These are phyloP conservation scores for Tyria jacobaeae DNA, from an alignment of 2,888 invertebrate species.

Conservation along the genomic window DNA sequence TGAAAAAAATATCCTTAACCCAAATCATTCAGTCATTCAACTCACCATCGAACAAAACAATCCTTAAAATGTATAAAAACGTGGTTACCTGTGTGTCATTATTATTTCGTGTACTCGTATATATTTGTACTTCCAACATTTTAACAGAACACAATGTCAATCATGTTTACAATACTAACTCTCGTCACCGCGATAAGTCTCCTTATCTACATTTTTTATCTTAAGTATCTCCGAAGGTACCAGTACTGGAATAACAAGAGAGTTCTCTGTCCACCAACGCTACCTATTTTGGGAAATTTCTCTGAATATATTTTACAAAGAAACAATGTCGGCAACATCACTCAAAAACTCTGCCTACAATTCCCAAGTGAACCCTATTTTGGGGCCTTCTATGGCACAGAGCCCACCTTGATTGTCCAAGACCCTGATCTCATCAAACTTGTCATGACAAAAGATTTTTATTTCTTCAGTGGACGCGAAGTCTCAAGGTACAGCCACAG, in stretches of 20 bases:
- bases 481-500: conserved; percentile 54
- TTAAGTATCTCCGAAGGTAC: conserved; percentile 50
- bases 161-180: conserved; percentile 12
- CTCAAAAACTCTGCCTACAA: conserved; percentile 57
- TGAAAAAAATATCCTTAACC: not conserved
- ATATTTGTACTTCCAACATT: not conserved
- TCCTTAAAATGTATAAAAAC: not conserved
- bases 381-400: conserved; percentile 69
- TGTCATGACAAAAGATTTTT: conserved; percentile 68
- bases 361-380: conserved; percentile 64
- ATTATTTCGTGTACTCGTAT: conserved; percentile 1
- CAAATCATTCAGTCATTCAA: not conserved
- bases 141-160: not conserved
- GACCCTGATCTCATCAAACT: conserved; percentile 67
- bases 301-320: conserved; percentile 57
- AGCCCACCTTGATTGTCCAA: conserved; percentile 67
- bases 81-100: conserved; percentile 4
- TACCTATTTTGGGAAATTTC: conserved; percentile 68
- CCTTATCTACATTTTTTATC: conserved; percentile 32
- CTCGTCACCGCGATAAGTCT: conserved; percentile 1
- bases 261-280: conserved; percentile 56
- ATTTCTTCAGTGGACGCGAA: conserved; percentile 70
- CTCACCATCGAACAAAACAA: not conserved
- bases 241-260: conserved; percentile 65
- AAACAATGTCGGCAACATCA: conserved; percentile 47